Conservation (phyloP, 2,113 vertebrate genomes). For the Heloderma charlesbogerti region DNA sequence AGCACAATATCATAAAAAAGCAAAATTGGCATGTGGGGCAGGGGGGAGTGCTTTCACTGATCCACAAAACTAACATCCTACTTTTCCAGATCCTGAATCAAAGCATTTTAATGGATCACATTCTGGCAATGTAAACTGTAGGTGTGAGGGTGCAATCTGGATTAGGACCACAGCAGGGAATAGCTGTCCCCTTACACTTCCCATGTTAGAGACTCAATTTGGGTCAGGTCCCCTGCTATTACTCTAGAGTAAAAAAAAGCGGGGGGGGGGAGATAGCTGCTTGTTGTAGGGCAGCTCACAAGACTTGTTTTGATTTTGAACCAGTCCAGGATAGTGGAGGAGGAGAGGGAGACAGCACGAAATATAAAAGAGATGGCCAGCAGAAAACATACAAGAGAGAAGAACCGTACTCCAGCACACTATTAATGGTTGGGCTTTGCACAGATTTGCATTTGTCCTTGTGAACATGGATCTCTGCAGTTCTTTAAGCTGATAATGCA, state of each 20-base stretch:
- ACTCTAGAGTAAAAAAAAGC: no score
- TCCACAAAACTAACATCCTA: background rate
- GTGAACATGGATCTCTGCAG: background rate
- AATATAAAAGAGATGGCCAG: background rate
- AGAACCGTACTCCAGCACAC: background rate
- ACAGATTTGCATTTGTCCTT: conserved; percentile 8
- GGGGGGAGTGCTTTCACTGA: background rate
- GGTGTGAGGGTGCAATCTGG: no score
- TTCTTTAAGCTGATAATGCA: conserved; percentile 12
- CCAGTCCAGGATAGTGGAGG: background rate
- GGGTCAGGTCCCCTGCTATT: no score
- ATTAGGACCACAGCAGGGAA: no score
- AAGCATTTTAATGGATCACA: background rate
- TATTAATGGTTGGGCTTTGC: background rate
- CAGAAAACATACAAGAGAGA: background rate
- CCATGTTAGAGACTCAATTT: no score
- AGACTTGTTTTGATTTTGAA: background rate
- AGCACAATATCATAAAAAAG: background rate
- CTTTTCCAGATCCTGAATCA: background rate
- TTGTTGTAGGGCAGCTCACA: background rate
- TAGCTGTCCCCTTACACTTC: no score
- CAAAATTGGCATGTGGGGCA: background rate
- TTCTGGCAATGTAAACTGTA: no score
- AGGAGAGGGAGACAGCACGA: no score
- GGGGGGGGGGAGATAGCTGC: no score